phyloP scores from a whole-genome alignment of 2,888 invertebrate species.

The Trimorus sp. region DNA sequence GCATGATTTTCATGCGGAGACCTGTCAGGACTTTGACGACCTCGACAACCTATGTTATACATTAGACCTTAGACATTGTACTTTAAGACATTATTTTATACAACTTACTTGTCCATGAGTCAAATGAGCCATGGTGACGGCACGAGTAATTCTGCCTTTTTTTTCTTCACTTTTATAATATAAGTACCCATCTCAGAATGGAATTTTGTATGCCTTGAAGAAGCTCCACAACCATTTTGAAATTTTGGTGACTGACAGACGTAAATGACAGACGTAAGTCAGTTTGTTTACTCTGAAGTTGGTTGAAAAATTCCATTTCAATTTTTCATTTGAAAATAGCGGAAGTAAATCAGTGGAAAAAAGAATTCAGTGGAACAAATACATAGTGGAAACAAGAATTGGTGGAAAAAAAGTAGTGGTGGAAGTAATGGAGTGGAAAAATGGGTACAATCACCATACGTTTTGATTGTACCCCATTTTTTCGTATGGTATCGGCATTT shows the following conservation, averaged over 20 bases:
- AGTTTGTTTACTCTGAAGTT: conserved; percentile 20
- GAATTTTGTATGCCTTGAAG: conserved; percentile 7
- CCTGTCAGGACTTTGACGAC: conserved; percentile 4
- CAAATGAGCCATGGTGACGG: conserved; percentile 10
- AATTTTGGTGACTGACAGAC: not conserved
- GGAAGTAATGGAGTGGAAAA: conserved; percentile 15
- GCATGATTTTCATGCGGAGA: not conserved
- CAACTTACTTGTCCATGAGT: conserved; percentile 16
- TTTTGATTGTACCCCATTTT: too few relatives aligned
- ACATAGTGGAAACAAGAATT: conserved; percentile 19
- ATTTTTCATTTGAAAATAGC: not conserved
- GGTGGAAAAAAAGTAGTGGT: conserved; percentile 10
- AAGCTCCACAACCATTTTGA: conserved; percentile 2
- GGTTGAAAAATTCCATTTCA: not conserved
- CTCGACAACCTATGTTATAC: conserved; percentile 7
- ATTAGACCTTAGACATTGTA: too few relatives aligned
- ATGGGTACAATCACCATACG: conserved; percentile 10
- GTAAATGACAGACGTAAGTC: too few relatives aligned
- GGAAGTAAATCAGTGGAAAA: conserved; percentile 18
- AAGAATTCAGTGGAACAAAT: conserved; percentile 22
- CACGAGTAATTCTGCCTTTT: conserved; percentile 3
- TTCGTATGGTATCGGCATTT: conserved; percentile 12
- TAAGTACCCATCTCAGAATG: conserved; percentile 7
- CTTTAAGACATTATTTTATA: not conserved
- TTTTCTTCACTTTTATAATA: conserved; percentile 7